phyloP scores from a whole-genome alignment of 2,113 vertebrate species.

The Cettia cetti region DNA sequence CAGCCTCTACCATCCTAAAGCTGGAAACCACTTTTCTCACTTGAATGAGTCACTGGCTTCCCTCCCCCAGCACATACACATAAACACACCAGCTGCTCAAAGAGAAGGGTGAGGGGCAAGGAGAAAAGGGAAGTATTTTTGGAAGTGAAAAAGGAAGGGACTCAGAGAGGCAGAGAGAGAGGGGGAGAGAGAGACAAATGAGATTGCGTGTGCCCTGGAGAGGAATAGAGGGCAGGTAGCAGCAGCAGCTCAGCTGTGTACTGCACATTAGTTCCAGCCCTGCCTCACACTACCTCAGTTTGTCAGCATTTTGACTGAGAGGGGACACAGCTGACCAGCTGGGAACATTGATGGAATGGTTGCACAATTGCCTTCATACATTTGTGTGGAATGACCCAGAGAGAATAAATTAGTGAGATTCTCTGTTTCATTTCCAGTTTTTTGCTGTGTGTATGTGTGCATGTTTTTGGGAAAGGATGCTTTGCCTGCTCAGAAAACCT shows the following conservation, averaged over 20 bases:
- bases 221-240: neutral
- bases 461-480: neutral
- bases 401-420: neutral
- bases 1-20: neutral
- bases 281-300: neutral
- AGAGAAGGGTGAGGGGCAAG: neutral
- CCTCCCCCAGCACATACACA: neutral
- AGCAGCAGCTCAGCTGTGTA: neutral
- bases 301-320: conserved; percentile 4
- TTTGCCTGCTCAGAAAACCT: neutral
- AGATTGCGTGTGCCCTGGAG: neutral
- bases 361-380: neutral
- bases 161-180: neutral
- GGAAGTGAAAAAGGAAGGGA: neutral
- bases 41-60: conserved; percentile 52
- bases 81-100: conserved; percentile 6
- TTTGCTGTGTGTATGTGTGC: fast-evolving
- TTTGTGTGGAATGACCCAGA: neutral
- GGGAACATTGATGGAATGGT: neutral
- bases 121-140: neutral
- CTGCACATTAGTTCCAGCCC: neutral
- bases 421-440: neutral
- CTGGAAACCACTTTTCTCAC: conserved; percentile 42
- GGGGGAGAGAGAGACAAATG: neutral
- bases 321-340: neutral